These are phyloP conservation scores for Priocnemis perturbator DNA, from an alignment of 2,888 invertebrate species.

Conservation along the genomic window DNA sequence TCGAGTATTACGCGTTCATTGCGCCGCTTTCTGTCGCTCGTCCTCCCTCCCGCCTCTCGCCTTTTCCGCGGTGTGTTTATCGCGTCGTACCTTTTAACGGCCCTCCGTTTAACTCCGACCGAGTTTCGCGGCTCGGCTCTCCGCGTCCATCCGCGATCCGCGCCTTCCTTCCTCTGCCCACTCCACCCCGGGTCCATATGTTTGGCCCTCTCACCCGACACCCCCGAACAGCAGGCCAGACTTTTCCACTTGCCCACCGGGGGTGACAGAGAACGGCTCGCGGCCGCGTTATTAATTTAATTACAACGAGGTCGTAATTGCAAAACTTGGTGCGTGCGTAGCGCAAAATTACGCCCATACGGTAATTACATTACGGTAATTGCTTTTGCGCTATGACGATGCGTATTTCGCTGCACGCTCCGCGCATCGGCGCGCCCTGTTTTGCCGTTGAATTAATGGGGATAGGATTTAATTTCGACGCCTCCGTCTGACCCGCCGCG, in stretches of 20 bases:
- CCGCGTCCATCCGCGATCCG: constrained; percentile 5
- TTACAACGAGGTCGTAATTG: constrained; percentile 8
- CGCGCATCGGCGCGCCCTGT: not conserved
- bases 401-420: not conserved
- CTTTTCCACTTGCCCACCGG: constrained; percentile 1
- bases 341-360: constrained; percentile 9
- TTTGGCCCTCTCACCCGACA: no score
- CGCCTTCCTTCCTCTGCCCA: not conserved
- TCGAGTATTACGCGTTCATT: no score
- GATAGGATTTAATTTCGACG: constrained; percentile 4
- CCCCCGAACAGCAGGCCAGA: not conserved
- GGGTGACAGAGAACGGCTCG: constrained; percentile 1
- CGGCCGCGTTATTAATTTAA: constrained; percentile 6
- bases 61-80: no score
- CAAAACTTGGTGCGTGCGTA: constrained; percentile 3
- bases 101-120: no score
- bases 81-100: no score
- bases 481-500: no score
- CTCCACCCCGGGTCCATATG: not conserved
- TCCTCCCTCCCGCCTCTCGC: no score
- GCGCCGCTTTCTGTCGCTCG: no score
- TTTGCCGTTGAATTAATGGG: not conserved
- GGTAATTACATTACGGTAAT: constrained; percentile 8
- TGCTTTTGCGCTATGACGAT: constrained; percentile 2
- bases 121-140: not conserved